Evolutionary conservation across 2,797 vertebrate genomes (phyloP).

Genomic region (Phalloptychus januarius): DNA sequence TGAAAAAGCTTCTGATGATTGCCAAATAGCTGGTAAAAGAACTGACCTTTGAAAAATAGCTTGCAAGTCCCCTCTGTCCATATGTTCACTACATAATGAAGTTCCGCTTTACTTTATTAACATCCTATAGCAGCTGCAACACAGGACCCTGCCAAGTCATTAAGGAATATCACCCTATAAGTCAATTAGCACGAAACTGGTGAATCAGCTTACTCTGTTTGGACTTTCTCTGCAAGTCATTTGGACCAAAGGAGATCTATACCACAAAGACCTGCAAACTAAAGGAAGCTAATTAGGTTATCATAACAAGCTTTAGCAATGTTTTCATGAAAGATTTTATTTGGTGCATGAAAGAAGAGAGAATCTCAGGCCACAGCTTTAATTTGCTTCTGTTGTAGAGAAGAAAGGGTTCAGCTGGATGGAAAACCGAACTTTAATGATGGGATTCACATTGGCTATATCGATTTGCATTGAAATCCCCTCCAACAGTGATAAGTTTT

Average conservation of each 20-base stretch:
- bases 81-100: conserved; percentile 38
- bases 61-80: conserved; percentile 20
- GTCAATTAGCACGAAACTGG: conserved; percentile 47
- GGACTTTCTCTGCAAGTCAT: conserved; percentile 23
- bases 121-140: conserved; percentile 48
- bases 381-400: background rate
- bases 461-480: too few relatives aligned
- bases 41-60: conserved; percentile 27
- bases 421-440: too few relatives aligned
- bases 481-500: too few relatives aligned
- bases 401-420: background rate
- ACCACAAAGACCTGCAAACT: conserved; percentile 13
- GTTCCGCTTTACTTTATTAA: conserved; percentile 40
- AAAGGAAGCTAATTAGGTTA: background rate
- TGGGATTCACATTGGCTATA: too few relatives aligned
- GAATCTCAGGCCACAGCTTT: background rate
- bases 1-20: background rate
- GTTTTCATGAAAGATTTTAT: background rate
- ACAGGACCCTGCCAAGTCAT: conserved; percentile 57
- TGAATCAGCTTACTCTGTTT: conserved; percentile 52
- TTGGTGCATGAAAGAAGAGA: background rate
- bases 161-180: conserved; percentile 50
- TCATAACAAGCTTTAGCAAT: background rate
- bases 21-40: background rate
- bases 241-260: conserved; percentile 12